phyloP scores from a whole-genome alignment of 2,888 invertebrate species.

The Hemicrepidius hirtus region DNA sequence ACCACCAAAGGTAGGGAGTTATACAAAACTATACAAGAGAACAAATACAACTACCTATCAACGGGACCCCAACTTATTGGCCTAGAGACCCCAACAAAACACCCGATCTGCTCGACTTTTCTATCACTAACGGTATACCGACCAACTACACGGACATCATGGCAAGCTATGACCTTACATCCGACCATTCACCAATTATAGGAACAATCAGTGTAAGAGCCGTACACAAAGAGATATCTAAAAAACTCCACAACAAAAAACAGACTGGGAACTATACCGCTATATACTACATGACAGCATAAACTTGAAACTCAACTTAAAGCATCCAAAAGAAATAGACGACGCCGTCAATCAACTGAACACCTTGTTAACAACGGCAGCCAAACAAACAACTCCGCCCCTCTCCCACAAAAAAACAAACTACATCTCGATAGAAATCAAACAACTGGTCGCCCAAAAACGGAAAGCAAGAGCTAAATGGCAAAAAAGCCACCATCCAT shows the following conservation, averaged over 20 bases:
- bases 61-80: no score
- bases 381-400: neutral
- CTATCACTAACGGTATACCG: no score
- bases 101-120: no score
- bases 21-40: no score
- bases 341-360: conserved; percentile 9
- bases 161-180: no score
- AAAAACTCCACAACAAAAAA: conserved; percentile 2
- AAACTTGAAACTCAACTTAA: neutral
- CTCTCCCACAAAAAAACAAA: neutral
- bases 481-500: conserved; percentile 28
- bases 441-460: conserved; percentile 28
- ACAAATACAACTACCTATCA: no score
- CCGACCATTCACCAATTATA: no score
- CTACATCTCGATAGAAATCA: conserved; percentile 25
- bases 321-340: conserved; percentile 12
- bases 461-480: conserved; percentile 25
- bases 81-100: no score
- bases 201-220: no score
- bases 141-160: no score
- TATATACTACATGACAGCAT: neutral
- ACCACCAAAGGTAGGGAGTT: no score
- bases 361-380: neutral
- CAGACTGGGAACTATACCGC: conserved; percentile 2
- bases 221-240: neutral